Evolutionary conservation across 2,888 invertebrate genomes (phyloP).

Genomic region (Leptinotarsa tumamoca): DNA sequence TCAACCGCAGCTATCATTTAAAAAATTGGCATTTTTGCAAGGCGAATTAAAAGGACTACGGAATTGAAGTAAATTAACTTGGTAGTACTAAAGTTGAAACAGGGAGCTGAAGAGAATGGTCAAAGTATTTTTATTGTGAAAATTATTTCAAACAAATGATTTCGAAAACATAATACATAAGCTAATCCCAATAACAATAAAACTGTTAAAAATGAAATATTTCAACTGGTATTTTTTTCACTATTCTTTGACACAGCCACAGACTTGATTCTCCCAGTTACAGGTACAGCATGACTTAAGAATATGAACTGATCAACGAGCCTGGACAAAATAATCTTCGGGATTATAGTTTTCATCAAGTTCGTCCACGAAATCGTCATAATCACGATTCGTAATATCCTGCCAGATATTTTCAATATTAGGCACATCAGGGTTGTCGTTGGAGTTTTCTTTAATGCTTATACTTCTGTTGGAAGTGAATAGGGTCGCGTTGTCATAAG

Average conservation of each 20-base stretch:
- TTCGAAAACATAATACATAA: too few species aligned
- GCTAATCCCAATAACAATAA: neutral
- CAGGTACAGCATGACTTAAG: neutral
- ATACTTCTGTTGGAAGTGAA: constrained; percentile 33
- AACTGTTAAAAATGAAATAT: neutral
- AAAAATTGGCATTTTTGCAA: too few species aligned
- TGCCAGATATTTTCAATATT: constrained; percentile 33
- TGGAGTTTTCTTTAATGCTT: constrained; percentile 24
- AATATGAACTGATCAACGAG: too few species aligned
- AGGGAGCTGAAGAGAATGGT: too few species aligned
- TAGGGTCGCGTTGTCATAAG: constrained; percentile 44
- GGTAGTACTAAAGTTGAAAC: too few species aligned
- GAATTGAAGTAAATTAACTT: too few species aligned
- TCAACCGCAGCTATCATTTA: too few species aligned
- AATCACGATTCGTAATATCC: constrained; percentile 24
- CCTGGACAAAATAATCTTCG: neutral
- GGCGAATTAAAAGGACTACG: too few species aligned
- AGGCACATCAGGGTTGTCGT: constrained; percentile 11
- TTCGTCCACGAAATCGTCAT: constrained; percentile 23
- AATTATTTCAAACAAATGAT: too few species aligned
- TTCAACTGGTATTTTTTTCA: neutral
- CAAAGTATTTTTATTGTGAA: too few species aligned
- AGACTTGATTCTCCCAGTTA: neutral
- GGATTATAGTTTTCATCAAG: constrained; percentile 25
- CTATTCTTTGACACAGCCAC: neutral